Evolutionary conservation across 2,113 vertebrate genomes (phyloP).

Genomic region (Myiozetetes cayanensis): DNA sequence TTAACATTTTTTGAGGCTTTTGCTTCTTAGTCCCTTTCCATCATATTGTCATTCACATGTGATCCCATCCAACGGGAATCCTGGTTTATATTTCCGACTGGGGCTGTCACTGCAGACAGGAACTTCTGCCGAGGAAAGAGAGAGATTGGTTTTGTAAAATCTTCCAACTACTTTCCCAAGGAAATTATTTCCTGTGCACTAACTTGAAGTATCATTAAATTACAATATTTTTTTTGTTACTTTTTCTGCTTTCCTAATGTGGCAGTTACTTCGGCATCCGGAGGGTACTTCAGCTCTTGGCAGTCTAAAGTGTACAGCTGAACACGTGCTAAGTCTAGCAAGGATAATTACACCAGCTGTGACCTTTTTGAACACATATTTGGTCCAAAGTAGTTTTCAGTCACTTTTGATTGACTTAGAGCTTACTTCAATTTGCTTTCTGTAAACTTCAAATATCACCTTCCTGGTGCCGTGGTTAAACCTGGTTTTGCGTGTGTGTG

Average conservation of each 20-base stretch:
- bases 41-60: neutral
- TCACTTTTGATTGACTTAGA: conserved; percentile 71
- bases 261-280: conserved; percentile 58
- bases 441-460: conserved; percentile 64
- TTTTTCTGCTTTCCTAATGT: conserved; percentile 56
- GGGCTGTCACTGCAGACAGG: neutral
- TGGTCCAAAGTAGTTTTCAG: conserved; percentile 68
- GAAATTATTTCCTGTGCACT: neutral
- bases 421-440: conserved; percentile 67
- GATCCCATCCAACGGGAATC: neutral
- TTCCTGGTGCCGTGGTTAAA: neutral
- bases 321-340: conserved; percentile 62
- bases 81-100: neutral
- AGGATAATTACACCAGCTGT: conserved; percentile 74
- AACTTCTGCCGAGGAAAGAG: neutral
- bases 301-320: conserved; percentile 55
- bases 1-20: conserved; percentile 27
- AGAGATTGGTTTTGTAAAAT: conserved; percentile 19
- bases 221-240: neutral
- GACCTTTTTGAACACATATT: conserved; percentile 74
- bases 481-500: neutral
- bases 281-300: conserved; percentile 53
- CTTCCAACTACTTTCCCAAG: conserved; percentile 7
- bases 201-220: conserved; percentile 16
- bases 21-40: neutral